Evolutionary conservation across 2,797 vertebrate genomes (phyloP).

Genomic region (Cuniculus paca): DNA sequence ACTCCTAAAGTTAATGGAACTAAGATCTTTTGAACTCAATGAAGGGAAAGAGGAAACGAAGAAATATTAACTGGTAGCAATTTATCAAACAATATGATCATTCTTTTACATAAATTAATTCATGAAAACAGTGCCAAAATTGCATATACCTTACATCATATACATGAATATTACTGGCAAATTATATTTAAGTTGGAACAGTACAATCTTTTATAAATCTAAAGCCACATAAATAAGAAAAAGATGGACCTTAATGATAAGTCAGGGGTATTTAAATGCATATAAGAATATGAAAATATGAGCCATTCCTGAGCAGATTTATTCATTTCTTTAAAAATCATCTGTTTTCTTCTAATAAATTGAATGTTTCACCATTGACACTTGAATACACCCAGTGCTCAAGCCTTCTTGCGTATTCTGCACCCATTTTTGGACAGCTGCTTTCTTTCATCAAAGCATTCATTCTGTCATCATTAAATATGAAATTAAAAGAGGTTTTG

Average conservation of each 20-base stretch:
- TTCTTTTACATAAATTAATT: not conserved
- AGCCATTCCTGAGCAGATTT: constrained; percentile 40
- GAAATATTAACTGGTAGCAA: constrained; percentile 1
- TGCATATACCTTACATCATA: not conserved
- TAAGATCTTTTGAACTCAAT: not conserved
- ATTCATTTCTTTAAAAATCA: constrained; percentile 37
- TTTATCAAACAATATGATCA: not conserved
- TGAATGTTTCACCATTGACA: not conserved
- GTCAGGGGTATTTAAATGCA: not conserved
- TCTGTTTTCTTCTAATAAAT: not conserved
- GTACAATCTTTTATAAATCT: constrained; percentile 16
- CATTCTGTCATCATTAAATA: constrained; percentile 33
- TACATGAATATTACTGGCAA: not conserved
- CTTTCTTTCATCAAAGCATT: constrained; percentile 46
- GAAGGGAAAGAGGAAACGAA: not conserved
- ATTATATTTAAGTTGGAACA: not conserved
- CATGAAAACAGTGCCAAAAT: not conserved
- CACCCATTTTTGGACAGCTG: not conserved
- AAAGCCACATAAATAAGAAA: constrained; percentile 4
- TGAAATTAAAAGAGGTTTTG: not conserved
- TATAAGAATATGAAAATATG: constrained; percentile 35
- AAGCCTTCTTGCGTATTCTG: not conserved
- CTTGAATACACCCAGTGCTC: not conserved
- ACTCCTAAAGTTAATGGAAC: not conserved
- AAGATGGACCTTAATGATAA: not conserved